A percentile compares a stretch with the other conserved stretches of the same genome.
These are phyloP conservation scores for Canis aureus DNA, from an alignment of 2,113 vertebrate species.

Conservation along the genomic window DNA sequence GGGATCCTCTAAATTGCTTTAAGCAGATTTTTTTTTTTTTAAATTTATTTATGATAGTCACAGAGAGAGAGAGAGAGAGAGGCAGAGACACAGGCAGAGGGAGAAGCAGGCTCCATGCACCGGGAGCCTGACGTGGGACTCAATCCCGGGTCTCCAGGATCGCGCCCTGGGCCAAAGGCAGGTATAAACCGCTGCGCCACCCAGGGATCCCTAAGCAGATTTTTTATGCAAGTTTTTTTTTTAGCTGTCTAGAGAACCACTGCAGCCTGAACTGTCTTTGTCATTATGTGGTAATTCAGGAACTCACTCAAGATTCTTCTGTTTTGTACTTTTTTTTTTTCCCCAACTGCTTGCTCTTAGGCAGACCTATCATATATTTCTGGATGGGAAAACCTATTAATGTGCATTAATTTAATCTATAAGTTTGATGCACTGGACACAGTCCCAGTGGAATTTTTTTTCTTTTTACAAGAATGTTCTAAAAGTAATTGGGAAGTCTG, in stretches of 20 bases:
- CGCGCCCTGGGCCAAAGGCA: no score
- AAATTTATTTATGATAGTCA: no score
- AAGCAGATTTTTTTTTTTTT: neutral
- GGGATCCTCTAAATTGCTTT: no score
- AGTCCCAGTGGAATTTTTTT: neutral
- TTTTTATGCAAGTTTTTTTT: neutral
- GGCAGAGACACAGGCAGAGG: no score
- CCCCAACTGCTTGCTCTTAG: neutral
- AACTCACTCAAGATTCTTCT: neutral
- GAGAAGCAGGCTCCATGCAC: no score
- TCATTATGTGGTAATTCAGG: conserved; percentile 5
- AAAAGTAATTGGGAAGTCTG: neutral
- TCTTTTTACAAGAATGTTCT: conserved; percentile 26
- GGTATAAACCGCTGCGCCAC: no score
- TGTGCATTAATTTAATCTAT: neutral
- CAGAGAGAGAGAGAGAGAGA: no score
- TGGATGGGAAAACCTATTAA: neutral
- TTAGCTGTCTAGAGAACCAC: neutral
- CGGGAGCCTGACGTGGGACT: no score
- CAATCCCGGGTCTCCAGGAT: no score
- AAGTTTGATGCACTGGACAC: neutral
- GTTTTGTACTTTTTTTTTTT: neutral
- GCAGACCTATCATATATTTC: neutral
- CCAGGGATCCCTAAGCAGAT: neutral
- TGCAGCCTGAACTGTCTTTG: neutral